A percentile compares a stretch with the other conserved stretches of the same genome.
These are phyloP conservation scores for Callithrix jacchus DNA, from an alignment of 2,113 vertebrate genomes.

Conservation along the genomic window DNA sequence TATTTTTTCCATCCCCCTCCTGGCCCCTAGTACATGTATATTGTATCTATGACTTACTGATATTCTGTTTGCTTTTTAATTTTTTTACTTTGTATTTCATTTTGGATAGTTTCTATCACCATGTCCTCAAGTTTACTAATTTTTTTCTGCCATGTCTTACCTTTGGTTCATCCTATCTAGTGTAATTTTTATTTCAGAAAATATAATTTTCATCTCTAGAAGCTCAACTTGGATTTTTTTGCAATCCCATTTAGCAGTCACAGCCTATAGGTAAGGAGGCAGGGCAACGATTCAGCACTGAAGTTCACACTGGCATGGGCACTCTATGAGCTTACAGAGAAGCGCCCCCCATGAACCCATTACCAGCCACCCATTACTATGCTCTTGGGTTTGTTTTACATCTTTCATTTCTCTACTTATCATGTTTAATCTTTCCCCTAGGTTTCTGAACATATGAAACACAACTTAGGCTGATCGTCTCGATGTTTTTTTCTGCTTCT, in stretches of 20 bases:
- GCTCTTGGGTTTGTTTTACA: not conserved
- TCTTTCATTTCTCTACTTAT: not conserved
- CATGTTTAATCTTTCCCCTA: not conserved
- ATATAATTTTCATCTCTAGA: not conserved
- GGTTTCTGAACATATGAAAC: not conserved
- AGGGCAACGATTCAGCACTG: not conserved
- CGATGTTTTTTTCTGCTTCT: not conserved
- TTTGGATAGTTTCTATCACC: not conserved
- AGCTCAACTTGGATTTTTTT: not conserved
- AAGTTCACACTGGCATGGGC: not conserved
- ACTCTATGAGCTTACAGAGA: constrained; percentile 1
- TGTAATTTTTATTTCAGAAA: not conserved
- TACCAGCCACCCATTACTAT: not conserved
- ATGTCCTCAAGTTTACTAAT: not conserved
- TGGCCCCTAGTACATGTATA: not conserved
- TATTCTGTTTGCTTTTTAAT: not conserved
- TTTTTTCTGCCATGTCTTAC: not conserved
- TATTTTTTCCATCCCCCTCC: not conserved
- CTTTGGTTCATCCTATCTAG: not conserved
- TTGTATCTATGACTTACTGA: not conserved
- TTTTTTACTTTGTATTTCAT: not conserved
- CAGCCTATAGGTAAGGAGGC: not conserved
- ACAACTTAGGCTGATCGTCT: not conserved
- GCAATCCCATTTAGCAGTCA: not conserved
- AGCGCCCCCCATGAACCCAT: constrained; percentile 15